Evolutionary conservation across 2,888 invertebrate genomes (phyloP).

Genomic region (Spialia ferax): DNA sequence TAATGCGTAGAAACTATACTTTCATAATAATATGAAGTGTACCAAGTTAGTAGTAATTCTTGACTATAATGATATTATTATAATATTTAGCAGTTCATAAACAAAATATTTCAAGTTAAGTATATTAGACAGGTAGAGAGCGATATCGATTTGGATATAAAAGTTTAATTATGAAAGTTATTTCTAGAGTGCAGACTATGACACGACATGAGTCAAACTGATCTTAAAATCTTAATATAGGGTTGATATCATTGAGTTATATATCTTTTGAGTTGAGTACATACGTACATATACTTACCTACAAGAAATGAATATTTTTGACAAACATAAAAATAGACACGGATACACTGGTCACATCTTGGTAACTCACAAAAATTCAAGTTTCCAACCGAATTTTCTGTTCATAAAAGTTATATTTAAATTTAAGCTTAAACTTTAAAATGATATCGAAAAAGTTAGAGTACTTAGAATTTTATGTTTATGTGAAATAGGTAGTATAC

Average conservation of each 20-base stretch:
- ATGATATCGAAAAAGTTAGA: conserved; percentile 76
- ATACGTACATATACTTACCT: not conserved
- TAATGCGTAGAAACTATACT: no score
- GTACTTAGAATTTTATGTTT: conserved; percentile 79
- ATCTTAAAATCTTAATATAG: conserved; percentile 44
- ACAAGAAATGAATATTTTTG: no score
- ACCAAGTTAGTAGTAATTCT: no score
- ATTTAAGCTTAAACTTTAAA: conserved; percentile 59
- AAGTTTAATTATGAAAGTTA: conserved; percentile 84
- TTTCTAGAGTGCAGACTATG: conserved; percentile 72
- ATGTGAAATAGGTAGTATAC: conserved; percentile 60
- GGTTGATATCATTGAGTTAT: not conserved
- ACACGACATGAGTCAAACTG: conserved; percentile 58
- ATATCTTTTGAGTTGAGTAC: no score
- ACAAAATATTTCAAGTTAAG: conserved; percentile 56
- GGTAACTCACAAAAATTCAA: no score
- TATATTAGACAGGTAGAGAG: conserved; percentile 57
- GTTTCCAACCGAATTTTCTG: no score
- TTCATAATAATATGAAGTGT: no score
- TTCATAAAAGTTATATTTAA: conserved; percentile 9
- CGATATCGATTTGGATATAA: conserved; percentile 75
- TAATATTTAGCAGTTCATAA: conserved; percentile 49
- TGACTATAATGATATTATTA: no score
- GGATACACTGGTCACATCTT: not conserved
- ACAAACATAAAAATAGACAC: no score